These are phyloP conservation scores for Drosophila rhopaloa DNA, from an alignment of 1,140 invertebrate genomes.

Conservation along the genomic window DNA sequence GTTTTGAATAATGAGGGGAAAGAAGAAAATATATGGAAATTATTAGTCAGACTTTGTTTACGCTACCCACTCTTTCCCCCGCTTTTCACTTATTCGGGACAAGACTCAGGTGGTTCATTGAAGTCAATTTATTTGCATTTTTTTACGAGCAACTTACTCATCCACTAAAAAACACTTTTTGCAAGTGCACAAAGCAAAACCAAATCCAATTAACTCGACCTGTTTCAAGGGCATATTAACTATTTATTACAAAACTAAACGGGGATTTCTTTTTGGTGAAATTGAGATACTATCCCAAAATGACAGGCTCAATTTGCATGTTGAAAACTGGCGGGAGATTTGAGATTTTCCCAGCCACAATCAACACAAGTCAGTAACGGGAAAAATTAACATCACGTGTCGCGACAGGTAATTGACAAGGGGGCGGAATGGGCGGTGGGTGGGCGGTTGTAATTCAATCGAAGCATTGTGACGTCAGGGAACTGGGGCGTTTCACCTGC, in stretches of 20 bases:
- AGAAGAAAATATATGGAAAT: background rate
- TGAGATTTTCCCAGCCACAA: conserved; percentile 19
- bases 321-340: background rate
- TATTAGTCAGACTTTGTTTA: background rate
- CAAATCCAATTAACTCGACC: conserved; percentile 18
- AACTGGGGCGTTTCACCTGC: conserved; percentile 33
- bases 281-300: conserved; percentile 5
- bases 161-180: conserved; percentile 10
- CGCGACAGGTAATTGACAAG: conserved; percentile 43
- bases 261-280: conserved; percentile 23
- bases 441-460: conserved; percentile 32
- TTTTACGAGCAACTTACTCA: conserved; percentile 21
- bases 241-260: background rate
- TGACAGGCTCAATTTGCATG: conserved; percentile 16
- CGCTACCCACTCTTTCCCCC: background rate
- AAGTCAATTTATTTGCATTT: conserved; percentile 41
- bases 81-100: background rate
- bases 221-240: conserved; percentile 22
- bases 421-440: conserved; percentile 5
- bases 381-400: conserved; percentile 61
- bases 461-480: conserved; percentile 52
- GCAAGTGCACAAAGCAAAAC: background rate
- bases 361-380: conserved; percentile 7
- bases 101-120: conserved; percentile 17
- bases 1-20: background rate